Percentiles rank a stretch among this genome's conserved stretches.
These are phyloP conservation scores for Oncorhynchus masou DNA, from an alignment of 2,113 vertebrate genomes.

Conservation along the genomic window DNA sequence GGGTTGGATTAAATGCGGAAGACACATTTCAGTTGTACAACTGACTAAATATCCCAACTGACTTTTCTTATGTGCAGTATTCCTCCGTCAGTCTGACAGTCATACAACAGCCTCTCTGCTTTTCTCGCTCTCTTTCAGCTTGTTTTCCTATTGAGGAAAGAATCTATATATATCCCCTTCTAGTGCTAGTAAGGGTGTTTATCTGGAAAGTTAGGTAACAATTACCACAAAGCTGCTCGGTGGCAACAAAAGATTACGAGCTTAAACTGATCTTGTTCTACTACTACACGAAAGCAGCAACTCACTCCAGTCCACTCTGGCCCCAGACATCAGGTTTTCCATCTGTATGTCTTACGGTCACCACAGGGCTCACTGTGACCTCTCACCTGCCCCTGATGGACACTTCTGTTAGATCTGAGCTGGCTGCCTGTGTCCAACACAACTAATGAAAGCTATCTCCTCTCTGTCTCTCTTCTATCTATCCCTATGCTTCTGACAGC, in stretches of 20 bases:
- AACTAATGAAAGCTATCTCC: too few species aligned
- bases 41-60: too few species aligned
- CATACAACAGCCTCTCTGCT: background rate
- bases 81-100: background rate
- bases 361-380: constrained; percentile 44
- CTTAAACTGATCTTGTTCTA: constrained; percentile 49
- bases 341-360: constrained; percentile 44
- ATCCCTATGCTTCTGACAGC: background rate
- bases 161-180: constrained; percentile 57
- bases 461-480: too few species aligned
- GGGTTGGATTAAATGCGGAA: too few species aligned
- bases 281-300: background rate
- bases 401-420: constrained; percentile 57
- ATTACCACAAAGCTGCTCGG: constrained; percentile 51
- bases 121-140: background rate
- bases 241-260: constrained; percentile 58
- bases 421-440: constrained; percentile 32
- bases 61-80: background rate
- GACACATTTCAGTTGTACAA: too few species aligned
- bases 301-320: background rate
- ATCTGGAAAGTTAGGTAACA: constrained; percentile 66
- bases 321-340: constrained; percentile 24
- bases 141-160: constrained; percentile 9
- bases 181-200: constrained; percentile 45
- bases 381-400: constrained; percentile 26